Percentiles rank a stretch among this genome's conserved stretches.
These are phyloP conservation scores for Sipunculus nudus DNA, from an alignment of 2,888 invertebrate genomes.

Conservation along the genomic window DNA sequence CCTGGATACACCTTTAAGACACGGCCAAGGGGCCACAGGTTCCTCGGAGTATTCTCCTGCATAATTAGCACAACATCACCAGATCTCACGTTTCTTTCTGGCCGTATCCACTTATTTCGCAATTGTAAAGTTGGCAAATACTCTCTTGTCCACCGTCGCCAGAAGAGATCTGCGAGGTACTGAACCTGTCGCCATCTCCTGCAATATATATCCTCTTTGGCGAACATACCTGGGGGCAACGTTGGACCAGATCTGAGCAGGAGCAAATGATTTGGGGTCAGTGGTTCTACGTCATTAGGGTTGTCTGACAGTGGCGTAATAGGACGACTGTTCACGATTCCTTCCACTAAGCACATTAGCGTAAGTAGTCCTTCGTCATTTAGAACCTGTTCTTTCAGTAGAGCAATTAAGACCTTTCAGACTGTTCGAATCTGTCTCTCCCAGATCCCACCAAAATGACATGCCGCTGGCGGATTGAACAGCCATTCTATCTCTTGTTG, in stretches of 20 bases:
- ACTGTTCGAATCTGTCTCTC: slow-evolving; percentile 3
- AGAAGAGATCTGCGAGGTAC: slow-evolving; percentile 27
- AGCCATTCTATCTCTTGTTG: slow-evolving; percentile 1
- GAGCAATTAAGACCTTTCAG: neutral
- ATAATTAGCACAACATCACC: slow-evolving; percentile 21
- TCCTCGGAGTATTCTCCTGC: slow-evolving; percentile 18
- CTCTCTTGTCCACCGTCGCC: slow-evolving; percentile 24
- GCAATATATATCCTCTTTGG: slow-evolving; percentile 17
- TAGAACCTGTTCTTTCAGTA: neutral
- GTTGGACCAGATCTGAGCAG: neutral
- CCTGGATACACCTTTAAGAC: neutral
- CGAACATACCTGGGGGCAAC: slow-evolving; percentile 22
- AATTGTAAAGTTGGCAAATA: slow-evolving; percentile 15
- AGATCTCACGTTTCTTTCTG: slow-evolving; percentile 1
- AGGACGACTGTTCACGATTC: neutral
- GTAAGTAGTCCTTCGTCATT: neutral
- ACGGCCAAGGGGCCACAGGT: slow-evolving; percentile 16
- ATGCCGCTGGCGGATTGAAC: slow-evolving; percentile 4
- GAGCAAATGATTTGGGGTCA: neutral
- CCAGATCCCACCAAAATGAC: slow-evolving; percentile 1
- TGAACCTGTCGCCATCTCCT: slow-evolving; percentile 29
- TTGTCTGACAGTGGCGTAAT: neutral
- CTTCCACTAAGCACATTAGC: slow-evolving; percentile 1
- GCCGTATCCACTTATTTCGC: slow-evolving; percentile 13
- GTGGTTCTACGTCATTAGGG: neutral